Evolutionary conservation across 2,113 vertebrate genomes (phyloP).

Genomic region (Penelope pileata): DNA sequence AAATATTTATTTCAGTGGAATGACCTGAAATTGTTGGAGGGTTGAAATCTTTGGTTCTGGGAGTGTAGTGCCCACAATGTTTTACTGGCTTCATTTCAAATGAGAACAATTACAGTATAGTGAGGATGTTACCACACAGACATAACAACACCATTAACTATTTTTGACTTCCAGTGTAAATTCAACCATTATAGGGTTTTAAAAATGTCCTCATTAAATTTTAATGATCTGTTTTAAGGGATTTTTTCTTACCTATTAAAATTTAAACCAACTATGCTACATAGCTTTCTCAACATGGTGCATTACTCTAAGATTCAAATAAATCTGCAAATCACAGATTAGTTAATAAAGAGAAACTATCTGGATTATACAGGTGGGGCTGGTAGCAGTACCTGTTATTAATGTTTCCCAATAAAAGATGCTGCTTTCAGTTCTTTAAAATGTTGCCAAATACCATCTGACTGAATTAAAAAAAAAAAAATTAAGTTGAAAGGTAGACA

Average conservation of each 20-base stretch:
- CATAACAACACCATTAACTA: constrained; percentile 33
- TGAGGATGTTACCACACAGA: constrained; percentile 56
- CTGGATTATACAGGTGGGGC: constrained; percentile 25
- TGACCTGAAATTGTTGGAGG: background rate
- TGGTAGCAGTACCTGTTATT: constrained; percentile 39
- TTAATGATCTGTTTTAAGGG: constrained; percentile 66
- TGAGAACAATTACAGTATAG: constrained; percentile 39
- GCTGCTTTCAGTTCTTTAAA: background rate
- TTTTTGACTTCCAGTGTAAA: constrained; percentile 67
- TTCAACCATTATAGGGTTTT: constrained; percentile 53
- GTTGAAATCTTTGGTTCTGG: background rate
- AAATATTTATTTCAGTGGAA: constrained; percentile 13
- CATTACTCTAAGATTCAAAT: background rate
- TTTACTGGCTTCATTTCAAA: constrained; percentile 32
- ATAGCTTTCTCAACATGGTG: constrained; percentile 1
- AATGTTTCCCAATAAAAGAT: constrained; percentile 4
- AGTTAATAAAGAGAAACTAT: constrained; percentile 46
- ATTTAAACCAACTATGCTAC: constrained; percentile 3
- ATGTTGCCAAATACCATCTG: constrained; percentile 3
- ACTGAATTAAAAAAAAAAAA: background rate
- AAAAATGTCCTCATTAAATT: constrained; percentile 67
- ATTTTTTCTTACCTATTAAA: constrained; percentile 48
- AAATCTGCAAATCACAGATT: constrained; percentile 33
- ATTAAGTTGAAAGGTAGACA: background rate
- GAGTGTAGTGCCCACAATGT: background rate